A percentile compares a stretch with the other conserved stretches of the same genome.
Conservation (phyloP, 2,797 vertebrate genomes). For the Bucorvus abyssinicus region DNA sequence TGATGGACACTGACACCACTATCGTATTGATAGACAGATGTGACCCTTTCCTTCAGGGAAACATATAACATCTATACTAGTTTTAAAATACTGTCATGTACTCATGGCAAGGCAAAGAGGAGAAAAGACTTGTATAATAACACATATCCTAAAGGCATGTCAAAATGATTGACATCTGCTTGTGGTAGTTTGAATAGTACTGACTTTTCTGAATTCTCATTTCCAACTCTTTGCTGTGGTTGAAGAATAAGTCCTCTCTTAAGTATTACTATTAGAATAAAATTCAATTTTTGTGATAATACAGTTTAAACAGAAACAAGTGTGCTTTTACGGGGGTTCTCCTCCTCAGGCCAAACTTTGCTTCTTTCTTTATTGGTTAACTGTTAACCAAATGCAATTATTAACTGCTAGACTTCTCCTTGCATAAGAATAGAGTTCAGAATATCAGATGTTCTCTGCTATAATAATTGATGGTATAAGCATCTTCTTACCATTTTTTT, state of each 20-base stretch:
- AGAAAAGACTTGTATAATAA: background rate
- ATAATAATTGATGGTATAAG: background rate
- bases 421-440: background rate
- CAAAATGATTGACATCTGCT: background rate
- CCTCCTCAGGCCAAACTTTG: background rate
- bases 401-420: background rate
- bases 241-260: background rate
- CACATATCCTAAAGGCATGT: background rate
- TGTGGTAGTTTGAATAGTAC: background rate
- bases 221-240: background rate
- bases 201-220: background rate
- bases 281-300: background rate
- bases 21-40: background rate
- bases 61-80: background rate
- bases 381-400: background rate
- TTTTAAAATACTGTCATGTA: background rate
- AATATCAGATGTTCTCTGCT: background rate
- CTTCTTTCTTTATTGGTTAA: background rate
- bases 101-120: background rate
- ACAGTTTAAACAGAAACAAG: background rate
- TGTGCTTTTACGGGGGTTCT: background rate
- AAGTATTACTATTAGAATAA: background rate
- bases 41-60: background rate
- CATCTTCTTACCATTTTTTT: background rate
- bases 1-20: background rate